Conservation (phyloP, 1,140 invertebrate species). For the Drosophila oshimai region DNA sequence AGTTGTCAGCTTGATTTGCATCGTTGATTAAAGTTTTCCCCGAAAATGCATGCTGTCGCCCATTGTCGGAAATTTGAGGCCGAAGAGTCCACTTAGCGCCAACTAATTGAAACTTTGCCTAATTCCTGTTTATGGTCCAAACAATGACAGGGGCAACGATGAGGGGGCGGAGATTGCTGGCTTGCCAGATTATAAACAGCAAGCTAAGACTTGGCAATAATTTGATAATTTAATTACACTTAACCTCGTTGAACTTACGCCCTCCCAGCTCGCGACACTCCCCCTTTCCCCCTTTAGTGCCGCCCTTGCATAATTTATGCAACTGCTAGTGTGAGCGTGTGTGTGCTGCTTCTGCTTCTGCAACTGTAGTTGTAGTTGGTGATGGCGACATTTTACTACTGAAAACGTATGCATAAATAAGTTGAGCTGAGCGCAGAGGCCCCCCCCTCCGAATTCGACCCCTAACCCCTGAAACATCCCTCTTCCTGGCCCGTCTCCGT, state of each 20-base stretch:
- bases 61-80: background rate
- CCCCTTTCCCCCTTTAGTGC: no score
- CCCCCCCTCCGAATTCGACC: constrained; percentile 1
- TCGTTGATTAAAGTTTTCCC: constrained; percentile 26
- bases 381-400: constrained; percentile 56
- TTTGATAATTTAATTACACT: constrained; percentile 81
- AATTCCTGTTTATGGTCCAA: constrained; percentile 64
- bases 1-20: background rate
- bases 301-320: constrained; percentile 70
- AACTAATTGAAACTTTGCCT: constrained; percentile 71
- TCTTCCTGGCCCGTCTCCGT: background rate
- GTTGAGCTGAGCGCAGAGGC: constrained; percentile 38
- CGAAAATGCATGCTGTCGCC: background rate
- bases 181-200: constrained; percentile 70
- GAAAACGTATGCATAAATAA: constrained; percentile 77
- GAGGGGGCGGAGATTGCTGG: constrained; percentile 15
- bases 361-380: constrained; percentile 26
- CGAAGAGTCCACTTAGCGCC: constrained; percentile 45
- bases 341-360: constrained; percentile 7
- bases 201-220: constrained; percentile 79
- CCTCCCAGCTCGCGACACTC: background rate
- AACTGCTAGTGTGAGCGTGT: constrained; percentile 38
- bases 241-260: constrained; percentile 67
- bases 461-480: background rate
- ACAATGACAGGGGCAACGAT: constrained; percentile 9